Evolutionary conservation across 2,888 invertebrate genomes (phyloP), one percentile per base, ranked within the genome.

Genomic region (Mesodorylaimus sp.): DNA sequence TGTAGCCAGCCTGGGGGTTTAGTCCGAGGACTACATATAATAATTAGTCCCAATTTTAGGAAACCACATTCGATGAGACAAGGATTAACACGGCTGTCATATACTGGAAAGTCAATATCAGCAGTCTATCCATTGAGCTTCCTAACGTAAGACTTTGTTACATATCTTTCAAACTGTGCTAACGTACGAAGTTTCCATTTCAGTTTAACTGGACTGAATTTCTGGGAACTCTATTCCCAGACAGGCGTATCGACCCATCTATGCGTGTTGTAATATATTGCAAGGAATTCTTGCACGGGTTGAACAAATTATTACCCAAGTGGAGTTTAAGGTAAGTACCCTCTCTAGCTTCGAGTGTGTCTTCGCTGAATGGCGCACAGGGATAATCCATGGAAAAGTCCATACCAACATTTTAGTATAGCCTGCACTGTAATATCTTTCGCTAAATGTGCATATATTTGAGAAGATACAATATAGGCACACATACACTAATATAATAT

Each of bases 191-290:
- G 10, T 19, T 26, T 43, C 27, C 19, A 10, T 43, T 58, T 2
- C 58, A 64, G 51, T 64, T 63, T 51, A 55, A 64, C 50, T 64
- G 63, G 63, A 54, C 55, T 13, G 49, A 57, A 16, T 64, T 63
- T 50, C 62, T 63, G 56, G 60, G 61, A 53, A 56, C 57, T 27
- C 57, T 63, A 49, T 63, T 63, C 53, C 56, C 58, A 39, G 59
- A 59, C 37, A 57, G 62, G 24, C 52, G 53, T 38, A 56, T 56
- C 37, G 56, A 58, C 45, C 56, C 59, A 27, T 38, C 50, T 23
- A 59, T 61, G 0, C 60, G 63, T 51, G 59, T 70, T 1, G 67
- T 69, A 27, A 60, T 70, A 7, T 69, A 66, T 52, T 67, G 68
- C 16, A 56, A 61, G 25, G 64, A 67, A 16, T 70, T 68, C 53